Evolutionary conservation across 2,888 invertebrate genomes (phyloP).

Genomic region (Tetramorium bicarinatum): DNA sequence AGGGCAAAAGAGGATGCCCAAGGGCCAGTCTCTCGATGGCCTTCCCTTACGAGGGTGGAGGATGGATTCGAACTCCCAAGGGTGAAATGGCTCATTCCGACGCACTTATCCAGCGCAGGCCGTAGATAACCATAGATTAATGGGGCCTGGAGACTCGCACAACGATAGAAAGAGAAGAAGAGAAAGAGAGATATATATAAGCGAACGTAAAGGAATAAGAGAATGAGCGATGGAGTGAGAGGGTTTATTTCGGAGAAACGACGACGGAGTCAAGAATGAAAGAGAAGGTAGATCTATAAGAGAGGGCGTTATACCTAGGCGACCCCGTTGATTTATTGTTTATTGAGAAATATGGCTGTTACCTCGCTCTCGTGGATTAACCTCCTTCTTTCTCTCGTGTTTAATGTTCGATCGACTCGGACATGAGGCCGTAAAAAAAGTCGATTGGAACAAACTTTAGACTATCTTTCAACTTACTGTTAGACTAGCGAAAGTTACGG

Average conservation of each 20-base stretch:
- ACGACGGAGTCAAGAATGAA: slow-evolving; percentile 62
- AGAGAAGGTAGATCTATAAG: slow-evolving; percentile 74
- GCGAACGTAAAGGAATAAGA: slow-evolving; percentile 56
- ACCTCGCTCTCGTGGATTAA: slow-evolving; percentile 81
- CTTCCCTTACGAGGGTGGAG: slow-evolving; percentile 76
- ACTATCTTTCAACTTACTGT: slow-evolving; percentile 12
- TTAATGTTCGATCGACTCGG: slow-evolving; percentile 57
- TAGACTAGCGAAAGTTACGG: not conserved
- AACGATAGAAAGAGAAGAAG: slow-evolving; percentile 75
- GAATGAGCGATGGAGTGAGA: slow-evolving; percentile 67
- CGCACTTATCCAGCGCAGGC: slow-evolving; percentile 85
- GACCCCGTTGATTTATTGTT: slow-evolving; percentile 85
- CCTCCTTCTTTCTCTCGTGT: slow-evolving; percentile 73
- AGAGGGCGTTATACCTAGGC: slow-evolving; percentile 76
- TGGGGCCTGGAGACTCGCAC: slow-evolving; percentile 81
- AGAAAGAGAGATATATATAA: slow-evolving; percentile 38
- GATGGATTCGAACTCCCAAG: slow-evolving; percentile 84
- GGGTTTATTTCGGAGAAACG: slow-evolving; percentile 52
- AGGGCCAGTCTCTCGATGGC: slow-evolving; percentile 79
- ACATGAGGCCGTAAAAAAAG: slow-evolving; percentile 30
- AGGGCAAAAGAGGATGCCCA: slow-evolving; percentile 79
- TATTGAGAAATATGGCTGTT: slow-evolving; percentile 86
- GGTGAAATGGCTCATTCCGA: slow-evolving; percentile 86
- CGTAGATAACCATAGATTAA: slow-evolving; percentile 87
- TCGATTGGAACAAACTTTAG: not conserved